Conservation (phyloP, 1,140 invertebrate species). For the Atopsyche davidsoni region DNA sequence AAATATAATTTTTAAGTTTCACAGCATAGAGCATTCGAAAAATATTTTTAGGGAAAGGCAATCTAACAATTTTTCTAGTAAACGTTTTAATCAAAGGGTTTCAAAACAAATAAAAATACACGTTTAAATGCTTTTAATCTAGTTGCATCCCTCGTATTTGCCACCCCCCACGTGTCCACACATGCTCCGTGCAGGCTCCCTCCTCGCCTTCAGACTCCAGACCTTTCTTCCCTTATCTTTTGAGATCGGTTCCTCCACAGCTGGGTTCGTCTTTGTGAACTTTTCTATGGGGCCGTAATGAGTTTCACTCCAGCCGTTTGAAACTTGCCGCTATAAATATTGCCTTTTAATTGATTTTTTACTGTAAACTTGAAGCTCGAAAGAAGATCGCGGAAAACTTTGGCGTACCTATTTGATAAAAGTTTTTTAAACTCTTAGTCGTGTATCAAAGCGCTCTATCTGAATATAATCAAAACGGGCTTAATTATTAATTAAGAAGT, state of each 20-base stretch:
- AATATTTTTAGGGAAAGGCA: no score
- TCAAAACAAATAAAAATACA: no score
- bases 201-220: not conserved
- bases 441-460: no score
- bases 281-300: conserved; percentile 23
- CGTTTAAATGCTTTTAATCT: no score
- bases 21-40: no score
- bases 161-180: conserved; percentile 2
- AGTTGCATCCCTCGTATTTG: no score
- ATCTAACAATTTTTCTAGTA: no score
- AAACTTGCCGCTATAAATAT: conserved; percentile 27
- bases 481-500: no score
- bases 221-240: conserved; percentile 6
- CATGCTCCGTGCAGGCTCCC: conserved; percentile 11
- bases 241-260: conserved; percentile 9
- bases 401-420: not conserved
- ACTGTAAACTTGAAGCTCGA: not conserved
- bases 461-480: no score
- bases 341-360: conserved; percentile 28
- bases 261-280: conserved; percentile 12
- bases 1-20: no score
- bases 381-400: not conserved
- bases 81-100: no score
- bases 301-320: conserved; percentile 20
- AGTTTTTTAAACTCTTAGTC: no score